Conservation (phyloP, 64 coral and sea anemone species). For the Montipora efflorescens region DNA sequence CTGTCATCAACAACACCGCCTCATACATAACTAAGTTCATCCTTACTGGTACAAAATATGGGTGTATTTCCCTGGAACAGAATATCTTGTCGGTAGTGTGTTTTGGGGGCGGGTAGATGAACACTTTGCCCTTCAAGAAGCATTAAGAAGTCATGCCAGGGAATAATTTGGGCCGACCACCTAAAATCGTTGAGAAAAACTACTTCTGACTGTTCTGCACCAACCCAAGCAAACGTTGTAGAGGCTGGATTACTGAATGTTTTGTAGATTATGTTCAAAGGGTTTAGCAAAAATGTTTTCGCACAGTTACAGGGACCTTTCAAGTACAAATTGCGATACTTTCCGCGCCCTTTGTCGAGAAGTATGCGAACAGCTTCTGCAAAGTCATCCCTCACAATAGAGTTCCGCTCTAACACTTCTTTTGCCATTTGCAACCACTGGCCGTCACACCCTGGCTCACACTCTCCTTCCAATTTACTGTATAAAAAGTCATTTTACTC, state of each 20-base stretch:
- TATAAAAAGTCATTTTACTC: background rate
- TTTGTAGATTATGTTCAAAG: slow-evolving; percentile 64
- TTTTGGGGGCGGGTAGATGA: too few relatives aligned
- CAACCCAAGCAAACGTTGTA: too few relatives aligned
- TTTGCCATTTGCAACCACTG: slow-evolving; percentile 37
- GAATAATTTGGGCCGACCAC: too few relatives aligned
- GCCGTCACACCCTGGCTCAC: slow-evolving; percentile 21
- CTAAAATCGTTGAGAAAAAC: too few relatives aligned
- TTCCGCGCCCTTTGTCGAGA: slow-evolving; percentile 64
- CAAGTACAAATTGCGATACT: slow-evolving; percentile 68
- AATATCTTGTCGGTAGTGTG: too few relatives aligned
- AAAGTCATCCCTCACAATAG: slow-evolving; percentile 49
- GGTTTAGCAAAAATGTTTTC: slow-evolving; percentile 76
- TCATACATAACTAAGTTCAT: background rate
- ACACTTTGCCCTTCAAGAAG: too few relatives aligned
- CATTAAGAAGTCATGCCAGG: too few relatives aligned
- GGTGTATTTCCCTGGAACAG: too few relatives aligned
- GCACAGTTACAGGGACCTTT: slow-evolving; percentile 64
- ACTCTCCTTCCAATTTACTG: background rate
- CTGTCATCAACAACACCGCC: slow-evolving; percentile 10
- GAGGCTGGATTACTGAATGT: slow-evolving; percentile 73
- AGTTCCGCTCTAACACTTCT: slow-evolving; percentile 36
- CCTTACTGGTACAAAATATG: too few relatives aligned
- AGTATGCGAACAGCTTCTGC: slow-evolving; percentile 41
- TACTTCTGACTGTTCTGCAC: too few relatives aligned